Conservation (phyloP, 2,797 vertebrate genomes). For the Ammospiza maritima region DNA sequence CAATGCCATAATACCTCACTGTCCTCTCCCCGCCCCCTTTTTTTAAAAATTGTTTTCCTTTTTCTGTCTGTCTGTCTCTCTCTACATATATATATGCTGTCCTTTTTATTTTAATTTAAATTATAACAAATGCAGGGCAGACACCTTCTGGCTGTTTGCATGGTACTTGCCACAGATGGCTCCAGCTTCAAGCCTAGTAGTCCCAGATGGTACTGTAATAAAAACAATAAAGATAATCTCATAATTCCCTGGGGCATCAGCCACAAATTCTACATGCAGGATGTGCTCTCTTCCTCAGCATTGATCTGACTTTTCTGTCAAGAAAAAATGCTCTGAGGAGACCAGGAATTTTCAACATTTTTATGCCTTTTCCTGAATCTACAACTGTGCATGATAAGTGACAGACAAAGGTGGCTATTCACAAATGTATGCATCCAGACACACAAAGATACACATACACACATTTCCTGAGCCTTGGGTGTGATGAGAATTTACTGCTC, state of each 20-base stretch:
- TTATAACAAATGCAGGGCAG: not conserved
- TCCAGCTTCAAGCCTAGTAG: not conserved
- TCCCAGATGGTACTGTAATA: constrained; percentile 13
- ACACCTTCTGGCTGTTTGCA: not conserved
- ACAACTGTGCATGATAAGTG: not conserved
- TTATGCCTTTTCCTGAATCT: not conserved
- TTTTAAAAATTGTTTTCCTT: not conserved
- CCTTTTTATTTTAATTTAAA: not conserved
- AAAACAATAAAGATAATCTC: constrained; percentile 13
- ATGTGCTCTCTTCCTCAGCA: not conserved
- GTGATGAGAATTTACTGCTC: not conserved
- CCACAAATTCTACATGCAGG: not conserved
- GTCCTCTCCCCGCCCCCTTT: fast-evolving
- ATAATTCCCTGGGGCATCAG: not conserved
- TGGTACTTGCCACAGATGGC: not conserved
- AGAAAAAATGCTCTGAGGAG: not conserved
- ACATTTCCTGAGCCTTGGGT: not conserved
- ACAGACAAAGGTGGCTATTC: not conserved
- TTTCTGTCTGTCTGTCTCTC: not conserved
- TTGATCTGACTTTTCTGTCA: not conserved
- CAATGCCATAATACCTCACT: fast-evolving
- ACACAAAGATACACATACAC: not conserved
- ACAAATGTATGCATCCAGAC: not conserved
- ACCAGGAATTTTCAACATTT: not conserved
- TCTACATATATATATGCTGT: not conserved